These are phyloP conservation scores for Apodemia hepburni DNA, from an alignment of 2,888 invertebrate genomes.

Conservation along the genomic window DNA sequence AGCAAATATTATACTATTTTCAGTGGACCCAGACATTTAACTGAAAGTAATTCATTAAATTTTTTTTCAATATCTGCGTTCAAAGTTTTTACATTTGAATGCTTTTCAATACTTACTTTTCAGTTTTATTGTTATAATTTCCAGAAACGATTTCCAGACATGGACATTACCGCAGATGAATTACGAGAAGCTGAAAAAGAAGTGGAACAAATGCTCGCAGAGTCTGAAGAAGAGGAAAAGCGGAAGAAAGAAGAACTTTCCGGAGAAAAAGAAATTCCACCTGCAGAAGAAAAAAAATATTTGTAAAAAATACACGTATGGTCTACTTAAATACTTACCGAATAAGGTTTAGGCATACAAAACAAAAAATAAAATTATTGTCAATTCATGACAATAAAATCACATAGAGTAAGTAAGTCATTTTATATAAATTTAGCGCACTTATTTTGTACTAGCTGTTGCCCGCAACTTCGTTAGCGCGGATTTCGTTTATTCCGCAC, in stretches of 20 bases:
- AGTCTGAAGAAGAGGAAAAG: conserved; percentile 39
- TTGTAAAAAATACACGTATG: conserved; percentile 44
- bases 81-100: too few relatives aligned
- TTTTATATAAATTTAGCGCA: too few relatives aligned
- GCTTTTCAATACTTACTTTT: too few relatives aligned
- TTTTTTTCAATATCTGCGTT: too few relatives aligned
- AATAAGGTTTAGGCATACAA: background rate
- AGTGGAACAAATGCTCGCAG: conserved; percentile 54
- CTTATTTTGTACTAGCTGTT: too few relatives aligned
- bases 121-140: conserved; percentile 26
- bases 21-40: too few relatives aligned
- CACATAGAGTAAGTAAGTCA: too few relatives aligned
- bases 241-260: conserved; percentile 26
- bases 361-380: background rate
- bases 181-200: conserved; percentile 61
- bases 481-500: too few relatives aligned
- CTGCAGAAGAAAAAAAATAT: conserved; percentile 46
- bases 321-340: background rate
- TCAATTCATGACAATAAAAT: too few relatives aligned
- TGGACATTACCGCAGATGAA: conserved; percentile 70
- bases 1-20: too few relatives aligned
- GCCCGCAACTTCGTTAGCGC: too few relatives aligned
- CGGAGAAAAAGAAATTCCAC: conserved; percentile 29
- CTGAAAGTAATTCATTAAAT: too few relatives aligned
- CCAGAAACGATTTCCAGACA: conserved; percentile 63